phyloP scores from a whole-genome alignment of 2,888 invertebrate species.

The Rhagonycha lutea region DNA sequence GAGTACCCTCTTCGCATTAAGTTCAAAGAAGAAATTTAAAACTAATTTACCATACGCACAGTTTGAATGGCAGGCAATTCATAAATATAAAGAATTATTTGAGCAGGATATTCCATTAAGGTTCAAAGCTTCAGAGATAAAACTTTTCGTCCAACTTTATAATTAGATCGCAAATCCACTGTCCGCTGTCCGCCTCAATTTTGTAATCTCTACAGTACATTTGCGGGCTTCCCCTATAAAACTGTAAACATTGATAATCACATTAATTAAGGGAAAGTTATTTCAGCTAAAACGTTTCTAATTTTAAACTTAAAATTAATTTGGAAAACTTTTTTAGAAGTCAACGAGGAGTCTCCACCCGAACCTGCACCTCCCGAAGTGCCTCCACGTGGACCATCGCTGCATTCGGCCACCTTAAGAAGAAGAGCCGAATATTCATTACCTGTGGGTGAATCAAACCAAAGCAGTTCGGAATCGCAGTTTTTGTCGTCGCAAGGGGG shows the following conservation, averaged over 20 bases:
- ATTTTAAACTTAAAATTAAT: not conserved
- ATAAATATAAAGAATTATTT: conserved; percentile 25
- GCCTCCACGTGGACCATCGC: conserved; percentile 82
- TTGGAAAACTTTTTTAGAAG: conserved; percentile 49
- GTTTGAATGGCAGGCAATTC: conserved; percentile 18
- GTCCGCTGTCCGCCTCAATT: conserved; percentile 32
- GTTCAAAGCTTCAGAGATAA: conserved; percentile 29
- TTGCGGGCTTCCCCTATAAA: conserved; percentile 26
- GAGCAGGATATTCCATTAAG: conserved; percentile 18
- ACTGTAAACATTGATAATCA: conserved; percentile 39
- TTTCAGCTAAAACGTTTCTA: not conserved
- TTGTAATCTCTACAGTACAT: conserved; percentile 32
- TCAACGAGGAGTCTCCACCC: conserved; percentile 76
- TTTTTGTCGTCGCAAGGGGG: conserved; percentile 51
- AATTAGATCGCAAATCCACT: conserved; percentile 44
- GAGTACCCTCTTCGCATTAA: conserved; percentile 17
- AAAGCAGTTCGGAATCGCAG: conserved; percentile 45
- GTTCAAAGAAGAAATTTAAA: conserved; percentile 23
- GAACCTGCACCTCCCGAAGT: conserved; percentile 87
- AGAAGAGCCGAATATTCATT: conserved; percentile 61
- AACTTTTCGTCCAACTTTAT: conserved; percentile 42
- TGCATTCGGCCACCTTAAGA: conserved; percentile 64
- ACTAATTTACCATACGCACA: conserved; percentile 11
- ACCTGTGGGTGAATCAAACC: conserved; percentile 52
- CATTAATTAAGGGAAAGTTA: conserved; percentile 33